Percentiles rank a stretch among this genome's conserved stretches.
These are phyloP conservation scores for Kryphioiulus occultus DNA, from an alignment of 2,888 invertebrate species.

Conservation along the genomic window DNA sequence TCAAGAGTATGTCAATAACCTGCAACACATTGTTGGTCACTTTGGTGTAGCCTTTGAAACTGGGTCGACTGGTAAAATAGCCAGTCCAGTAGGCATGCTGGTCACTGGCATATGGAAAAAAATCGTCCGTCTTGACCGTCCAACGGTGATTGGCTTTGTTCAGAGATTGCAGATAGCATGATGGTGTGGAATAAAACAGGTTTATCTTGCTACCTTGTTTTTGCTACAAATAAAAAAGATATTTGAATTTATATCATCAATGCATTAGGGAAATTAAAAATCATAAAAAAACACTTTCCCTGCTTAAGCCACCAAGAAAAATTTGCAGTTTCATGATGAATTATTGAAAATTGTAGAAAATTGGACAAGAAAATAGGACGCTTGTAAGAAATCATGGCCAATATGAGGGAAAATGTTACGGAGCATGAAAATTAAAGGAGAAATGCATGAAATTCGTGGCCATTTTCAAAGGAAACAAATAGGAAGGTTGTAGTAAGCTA, in stretches of 20 bases:
- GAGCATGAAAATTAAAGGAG: no score
- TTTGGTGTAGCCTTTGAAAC: slow-evolving; percentile 63
- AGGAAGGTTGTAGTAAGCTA: no score
- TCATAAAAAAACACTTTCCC: no score
- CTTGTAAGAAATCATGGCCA: no score
- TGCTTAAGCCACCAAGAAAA: no score
- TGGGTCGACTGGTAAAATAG: slow-evolving; percentile 76
- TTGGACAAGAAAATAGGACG: no score
- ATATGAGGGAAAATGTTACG: no score
- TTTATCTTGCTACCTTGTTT: slow-evolving; percentile 55
- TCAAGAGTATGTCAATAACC: slow-evolving; percentile 13
- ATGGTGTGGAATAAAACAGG: slow-evolving; percentile 81
- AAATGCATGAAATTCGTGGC: no score
- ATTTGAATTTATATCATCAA: no score
- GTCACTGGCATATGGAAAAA: slow-evolving; percentile 63
- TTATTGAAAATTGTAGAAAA: no score
- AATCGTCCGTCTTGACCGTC: slow-evolving; percentile 62
- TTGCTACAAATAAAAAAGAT: slow-evolving; percentile 28
- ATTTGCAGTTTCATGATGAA: no score
- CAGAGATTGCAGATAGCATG: slow-evolving; percentile 75
- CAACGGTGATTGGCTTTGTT: slow-evolving; percentile 56
- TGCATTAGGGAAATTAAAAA: neutral
- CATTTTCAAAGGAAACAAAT: no score
- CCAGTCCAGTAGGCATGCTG: slow-evolving; percentile 67
- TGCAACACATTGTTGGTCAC: slow-evolving; percentile 50